Evolutionary conservation across 2,113 vertebrate species (phyloP), one percentile per base, ranked within the genome.

Genomic region (Anguilla rostrata): DNA sequence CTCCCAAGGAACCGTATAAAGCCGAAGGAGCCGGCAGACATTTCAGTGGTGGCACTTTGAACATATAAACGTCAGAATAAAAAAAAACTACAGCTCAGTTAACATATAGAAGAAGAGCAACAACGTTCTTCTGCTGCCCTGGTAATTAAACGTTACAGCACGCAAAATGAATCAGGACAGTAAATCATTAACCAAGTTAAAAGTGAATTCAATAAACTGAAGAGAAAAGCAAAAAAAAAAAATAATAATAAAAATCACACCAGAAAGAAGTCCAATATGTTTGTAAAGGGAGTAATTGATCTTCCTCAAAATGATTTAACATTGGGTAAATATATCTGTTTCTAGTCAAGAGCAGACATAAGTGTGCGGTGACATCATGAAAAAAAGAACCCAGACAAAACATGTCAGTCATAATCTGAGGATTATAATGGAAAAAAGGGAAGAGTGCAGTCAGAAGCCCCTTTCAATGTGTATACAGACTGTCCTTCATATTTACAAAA

Each of bases 191-290:
- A 20, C 34, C 71, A 78, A 14, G 41, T 46, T 46, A 40, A 78
- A 71, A 85, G 20, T 78, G 66, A 84, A 4, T 46, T 81, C 43
- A 79, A 53, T 39, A 78, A 29, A 85, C 66, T 84, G 11, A 18
- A 39, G 18, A 49, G 34, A 66, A 46, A 75, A 22, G 20, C 2
- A 63, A 26, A 40, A 83, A 29, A 78, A n/a, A 83, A 84, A 71
- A 75, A 49, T 75, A 29, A 34, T 34, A 78, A 39, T 18, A 12
- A 34, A 79, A 43, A 79, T 84, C 60, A 66, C 60, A 71, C 75
- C 41, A 75, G 26, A 43, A 66, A 66, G 11, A 66, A 66, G 18
- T 66, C 22, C 60, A 66, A 66, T 26, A 66, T 26, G 20, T 26
- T 66, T 66, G 60, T 66, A 26, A 66, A 26, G 60, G 22, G 18